These are phyloP conservation scores for Drosophila parvula DNA, from an alignment of 1,140 invertebrate genomes.

Conservation along the genomic window DNA sequence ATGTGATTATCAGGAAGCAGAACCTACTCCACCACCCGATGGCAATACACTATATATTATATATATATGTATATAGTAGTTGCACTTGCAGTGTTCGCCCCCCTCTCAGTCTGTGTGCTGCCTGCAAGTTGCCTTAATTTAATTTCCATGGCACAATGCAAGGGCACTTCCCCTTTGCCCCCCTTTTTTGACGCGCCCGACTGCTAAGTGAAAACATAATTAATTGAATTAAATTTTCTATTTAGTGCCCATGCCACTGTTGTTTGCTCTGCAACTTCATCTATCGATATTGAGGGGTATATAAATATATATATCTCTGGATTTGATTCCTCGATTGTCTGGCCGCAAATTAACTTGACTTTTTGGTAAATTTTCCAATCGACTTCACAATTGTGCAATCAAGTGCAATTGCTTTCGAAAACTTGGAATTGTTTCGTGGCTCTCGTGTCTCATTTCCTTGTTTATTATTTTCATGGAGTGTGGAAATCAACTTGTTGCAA, in stretches of 20 bases:
- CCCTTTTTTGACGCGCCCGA: slow-evolving; percentile 3
- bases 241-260: slow-evolving; percentile 44
- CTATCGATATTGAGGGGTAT: background rate
- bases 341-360: slow-evolving; percentile 55
- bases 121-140: slow-evolving; percentile 64
- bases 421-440: slow-evolving; percentile 4
- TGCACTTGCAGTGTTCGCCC: slow-evolving; percentile 1
- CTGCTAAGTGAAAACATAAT: slow-evolving; percentile 78
- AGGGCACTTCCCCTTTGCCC: background rate
- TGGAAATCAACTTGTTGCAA: slow-evolving; percentile 70
- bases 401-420: slow-evolving; percentile 36
- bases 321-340: slow-evolving; percentile 37
- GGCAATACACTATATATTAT: slow-evolving; percentile 33
- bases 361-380: slow-evolving; percentile 71
- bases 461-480: slow-evolving; percentile 18
- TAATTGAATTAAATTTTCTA: slow-evolving; percentile 82
- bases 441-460: background rate
- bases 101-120: slow-evolving; percentile 7
- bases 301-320: background rate
- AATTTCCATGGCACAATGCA: slow-evolving; percentile 64
- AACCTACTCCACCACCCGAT: background rate
- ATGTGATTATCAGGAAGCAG: slow-evolving; percentile 62
- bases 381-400: slow-evolving; percentile 77
- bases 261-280: slow-evolving; percentile 21
- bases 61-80: too few relatives aligned